Percentiles rank a stretch among this genome's conserved stretches.
phyloP scores from a whole-genome alignment of 2,797 vertebrate genomes.

The Myotis pilosus region DNA sequence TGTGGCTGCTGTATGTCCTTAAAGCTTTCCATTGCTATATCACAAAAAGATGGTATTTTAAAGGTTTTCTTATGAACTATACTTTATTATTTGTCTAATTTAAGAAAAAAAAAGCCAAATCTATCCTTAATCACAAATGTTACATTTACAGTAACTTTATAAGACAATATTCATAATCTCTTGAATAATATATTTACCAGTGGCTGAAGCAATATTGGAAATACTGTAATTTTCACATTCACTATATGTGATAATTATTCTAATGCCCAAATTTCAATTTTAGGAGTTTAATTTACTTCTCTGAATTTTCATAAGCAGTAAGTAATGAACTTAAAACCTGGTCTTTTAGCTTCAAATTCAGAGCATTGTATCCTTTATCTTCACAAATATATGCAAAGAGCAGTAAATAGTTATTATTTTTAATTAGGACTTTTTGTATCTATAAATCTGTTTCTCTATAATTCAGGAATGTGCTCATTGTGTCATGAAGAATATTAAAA shows the following conservation, averaged over 20 bases:
- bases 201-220: neutral
- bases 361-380: slow-evolving; percentile 14
- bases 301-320: neutral
- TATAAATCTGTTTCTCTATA: neutral
- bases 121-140: neutral
- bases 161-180: neutral
- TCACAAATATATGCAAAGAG: neutral
- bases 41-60: neutral
- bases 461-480: neutral
- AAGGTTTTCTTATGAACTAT: neutral
- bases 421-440: neutral
- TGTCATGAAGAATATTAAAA: slow-evolving; percentile 22
- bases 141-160: neutral
- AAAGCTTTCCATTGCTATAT: neutral
- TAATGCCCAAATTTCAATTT: neutral
- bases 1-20: neutral
- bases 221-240: neutral
- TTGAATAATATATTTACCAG: neutral
- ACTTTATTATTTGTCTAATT: neutral
- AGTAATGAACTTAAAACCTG: neutral
- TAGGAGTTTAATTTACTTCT: neutral
- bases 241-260: neutral
- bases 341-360: neutral
- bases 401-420: neutral
- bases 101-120: neutral